A percentile compares a stretch with the other conserved stretches of the same genome.
Evolutionary conservation across 1,140 invertebrate species (phyloP).

Genomic region (Drosophila saltans): DNA sequence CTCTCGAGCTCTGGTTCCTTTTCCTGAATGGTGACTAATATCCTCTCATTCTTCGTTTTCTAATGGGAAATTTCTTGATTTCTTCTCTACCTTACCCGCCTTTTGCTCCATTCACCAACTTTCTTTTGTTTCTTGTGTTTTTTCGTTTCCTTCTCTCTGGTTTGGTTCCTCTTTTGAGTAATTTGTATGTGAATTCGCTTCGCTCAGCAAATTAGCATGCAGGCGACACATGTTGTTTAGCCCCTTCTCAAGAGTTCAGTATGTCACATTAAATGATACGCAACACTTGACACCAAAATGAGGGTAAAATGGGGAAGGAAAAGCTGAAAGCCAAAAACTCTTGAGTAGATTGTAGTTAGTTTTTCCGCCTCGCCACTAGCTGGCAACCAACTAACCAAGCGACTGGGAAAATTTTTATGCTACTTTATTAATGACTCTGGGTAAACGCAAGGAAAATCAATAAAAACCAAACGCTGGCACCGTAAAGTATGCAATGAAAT

Average conservation of each 20-base stretch:
- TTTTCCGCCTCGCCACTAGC: background rate
- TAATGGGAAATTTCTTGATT: background rate
- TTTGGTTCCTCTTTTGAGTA: too few relatives aligned
- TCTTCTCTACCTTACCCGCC: background rate
- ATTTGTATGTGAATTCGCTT: slow-evolving; percentile 23
- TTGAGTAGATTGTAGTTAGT: background rate
- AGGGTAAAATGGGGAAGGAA: slow-evolving; percentile 26
- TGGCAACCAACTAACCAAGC: background rate
- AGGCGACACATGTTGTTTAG: slow-evolving; percentile 68
- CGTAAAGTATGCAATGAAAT: slow-evolving; percentile 17
- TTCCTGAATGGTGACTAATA: slow-evolving; percentile 35
- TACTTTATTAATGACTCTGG: slow-evolving; percentile 44
- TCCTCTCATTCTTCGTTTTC: background rate
- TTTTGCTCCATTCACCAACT: slow-evolving; percentile 7
- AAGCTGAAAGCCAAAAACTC: slow-evolving; percentile 21
- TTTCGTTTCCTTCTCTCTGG: too few relatives aligned
- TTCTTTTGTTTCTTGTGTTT: slow-evolving; percentile 43
- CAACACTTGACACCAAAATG: slow-evolving; percentile 79
- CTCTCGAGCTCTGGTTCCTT: slow-evolving; percentile 32
- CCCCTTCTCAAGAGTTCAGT: slow-evolving; percentile 38
- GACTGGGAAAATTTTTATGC: slow-evolving; percentile 7
- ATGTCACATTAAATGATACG: slow-evolving; percentile 80
- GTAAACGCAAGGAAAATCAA: slow-evolving; percentile 35
- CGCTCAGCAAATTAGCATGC: slow-evolving; percentile 72
- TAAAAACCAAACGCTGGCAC: slow-evolving; percentile 10